Percentiles rank a stretch among this genome's conserved stretches.
These are phyloP conservation scores for Calypte anna DNA, from an alignment of 2,113 vertebrate genomes.

Conservation along the genomic window DNA sequence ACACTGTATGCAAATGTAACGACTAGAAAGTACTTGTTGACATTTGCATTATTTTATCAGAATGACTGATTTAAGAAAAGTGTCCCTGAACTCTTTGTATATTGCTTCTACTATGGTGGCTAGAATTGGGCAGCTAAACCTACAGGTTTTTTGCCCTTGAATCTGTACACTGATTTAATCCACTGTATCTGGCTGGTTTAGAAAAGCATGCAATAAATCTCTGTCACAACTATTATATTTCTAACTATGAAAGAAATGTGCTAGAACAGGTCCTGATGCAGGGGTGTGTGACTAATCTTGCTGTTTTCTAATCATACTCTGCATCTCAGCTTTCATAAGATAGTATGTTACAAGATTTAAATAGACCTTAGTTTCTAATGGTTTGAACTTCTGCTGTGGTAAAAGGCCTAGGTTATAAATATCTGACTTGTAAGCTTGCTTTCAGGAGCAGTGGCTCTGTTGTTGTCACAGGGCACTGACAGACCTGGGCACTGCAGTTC, in stretches of 20 bases:
- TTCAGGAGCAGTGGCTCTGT: rapidly evolving
- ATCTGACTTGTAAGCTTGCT: neutral
- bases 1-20: neutral
- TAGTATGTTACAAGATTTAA: neutral
- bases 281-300: constrained; percentile 20
- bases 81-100: neutral
- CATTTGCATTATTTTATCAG: neutral
- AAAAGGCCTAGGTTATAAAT: neutral
- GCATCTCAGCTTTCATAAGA: constrained; percentile 5
- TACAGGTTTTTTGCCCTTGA: neutral
- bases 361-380: neutral
- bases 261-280: constrained; percentile 56
- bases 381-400: neutral
- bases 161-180: neutral
- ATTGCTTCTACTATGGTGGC: neutral
- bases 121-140: neutral
- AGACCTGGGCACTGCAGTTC: neutral
- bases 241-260: constrained; percentile 56
- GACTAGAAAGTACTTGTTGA: neutral
- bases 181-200: neutral
- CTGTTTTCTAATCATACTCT: constrained; percentile 11
- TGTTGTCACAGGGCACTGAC: neutral
- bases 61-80: neutral
- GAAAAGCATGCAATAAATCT: neutral
- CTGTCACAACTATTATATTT: neutral